Base-by-base conservation (phyloP, 2,113 vertebrate species). In the Oryzias celebensis region DNA sequence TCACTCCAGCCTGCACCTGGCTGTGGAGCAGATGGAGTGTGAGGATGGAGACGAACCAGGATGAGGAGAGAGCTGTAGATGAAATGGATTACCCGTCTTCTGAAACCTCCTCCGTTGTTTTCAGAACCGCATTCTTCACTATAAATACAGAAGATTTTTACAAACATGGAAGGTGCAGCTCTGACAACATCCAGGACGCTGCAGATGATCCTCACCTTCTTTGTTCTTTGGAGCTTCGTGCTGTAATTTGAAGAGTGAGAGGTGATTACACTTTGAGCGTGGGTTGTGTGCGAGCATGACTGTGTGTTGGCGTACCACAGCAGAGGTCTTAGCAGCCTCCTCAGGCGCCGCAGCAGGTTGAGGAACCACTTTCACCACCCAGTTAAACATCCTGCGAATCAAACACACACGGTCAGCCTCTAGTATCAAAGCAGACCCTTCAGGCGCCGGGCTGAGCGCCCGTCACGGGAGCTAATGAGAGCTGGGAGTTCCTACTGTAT, bases 321-420 rank as follows among this genome's bases (percentile, higher is more conserved):
- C 45, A 43, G 60, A 1, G 12, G 23, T 18, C 26, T 83, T 75
- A 16, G 18, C n/a, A 41, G 43, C 15, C 2, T 78, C 73, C 0
- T 74, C 54, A 1, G 55, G 41, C 52, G 7, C 49, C 49, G 76
- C 86, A 43, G 84, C 78, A 7, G 64, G 83, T 48, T 89, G 84
- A 0, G 88, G 88, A 55, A 88, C 88, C 71, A 89, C 88, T 85
- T 86, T 89, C 55, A 85, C 86, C 70, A 86, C 88, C 88, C 88
- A 89, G 68, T 83, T 88, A 67, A 89, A 89, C 88, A 89, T 89
- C 76, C 88, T 89, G 85, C 59, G 59, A 15, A 62, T 49, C 36
- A 65, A 48, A 69, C 36, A 59, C 52, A 76, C 16, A 62, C 51
- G 57, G n/a, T 66, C 20, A 63, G 23, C 51, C 17, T 44, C 24